Conservation (phyloP, 2,113 vertebrate species). For the Rhipidura dahli region DNA sequence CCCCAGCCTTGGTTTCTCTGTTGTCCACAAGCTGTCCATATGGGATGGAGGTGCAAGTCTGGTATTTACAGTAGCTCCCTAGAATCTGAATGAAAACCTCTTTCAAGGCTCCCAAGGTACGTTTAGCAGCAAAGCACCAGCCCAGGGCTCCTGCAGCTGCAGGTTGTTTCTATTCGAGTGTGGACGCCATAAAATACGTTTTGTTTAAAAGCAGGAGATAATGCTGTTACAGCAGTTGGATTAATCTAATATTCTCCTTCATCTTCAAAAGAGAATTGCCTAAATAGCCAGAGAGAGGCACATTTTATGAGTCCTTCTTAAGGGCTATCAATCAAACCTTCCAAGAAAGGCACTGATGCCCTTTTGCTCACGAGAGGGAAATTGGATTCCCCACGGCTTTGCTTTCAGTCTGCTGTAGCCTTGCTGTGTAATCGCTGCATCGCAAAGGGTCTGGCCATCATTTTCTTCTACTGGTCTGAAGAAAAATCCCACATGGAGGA, state of each 20-base stretch:
- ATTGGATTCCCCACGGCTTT: conserved; percentile 25
- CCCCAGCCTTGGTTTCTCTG: not conserved
- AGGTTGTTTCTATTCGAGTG: not conserved
- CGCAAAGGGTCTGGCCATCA: not conserved
- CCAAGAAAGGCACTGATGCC: conserved; percentile 11
- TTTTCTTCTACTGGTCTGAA: not conserved
- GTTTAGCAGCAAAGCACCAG: not conserved
- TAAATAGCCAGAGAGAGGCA: conserved; percentile 45
- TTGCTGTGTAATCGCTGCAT: not conserved
- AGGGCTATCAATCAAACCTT: conserved; percentile 28
- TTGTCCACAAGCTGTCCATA: not conserved
- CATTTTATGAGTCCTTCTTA: conserved; percentile 16
- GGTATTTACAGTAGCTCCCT: not conserved
- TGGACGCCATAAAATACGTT: not conserved
- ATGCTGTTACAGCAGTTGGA: conserved; percentile 35
- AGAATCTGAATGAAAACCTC: not conserved
- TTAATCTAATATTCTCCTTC: conserved; percentile 55
- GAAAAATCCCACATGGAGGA: not conserved
- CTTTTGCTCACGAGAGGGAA: conserved; percentile 18
- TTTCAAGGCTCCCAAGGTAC: not conserved
- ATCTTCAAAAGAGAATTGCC: conserved; percentile 45
- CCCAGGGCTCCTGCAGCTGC: not conserved
- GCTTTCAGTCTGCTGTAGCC: not conserved
- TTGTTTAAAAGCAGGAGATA: conserved; percentile 37
- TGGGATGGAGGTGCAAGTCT: not conserved